Conservation (phyloP, 2,797 vertebrate genomes). For the Pseudopleuronectes americanus region DNA sequence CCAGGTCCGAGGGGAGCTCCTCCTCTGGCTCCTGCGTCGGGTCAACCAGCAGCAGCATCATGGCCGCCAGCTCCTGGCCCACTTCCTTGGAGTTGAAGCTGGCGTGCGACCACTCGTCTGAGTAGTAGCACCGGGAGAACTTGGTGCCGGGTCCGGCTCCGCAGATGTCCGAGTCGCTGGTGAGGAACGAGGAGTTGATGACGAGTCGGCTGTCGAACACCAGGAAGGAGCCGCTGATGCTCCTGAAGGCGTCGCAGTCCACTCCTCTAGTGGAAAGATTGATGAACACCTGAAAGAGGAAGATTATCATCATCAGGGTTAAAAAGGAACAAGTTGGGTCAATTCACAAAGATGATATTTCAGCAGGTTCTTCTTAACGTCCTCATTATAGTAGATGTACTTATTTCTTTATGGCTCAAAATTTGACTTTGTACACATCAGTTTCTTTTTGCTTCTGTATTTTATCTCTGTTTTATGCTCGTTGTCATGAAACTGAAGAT, state of each 20-base stretch:
- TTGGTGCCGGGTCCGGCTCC: slow-evolving; percentile 92
- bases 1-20: slow-evolving; percentile 52
- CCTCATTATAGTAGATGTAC: too few relatives aligned
- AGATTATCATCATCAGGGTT: not conserved
- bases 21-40: slow-evolving; percentile 75
- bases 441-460: too few relatives aligned
- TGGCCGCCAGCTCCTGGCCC: slow-evolving; percentile 87
- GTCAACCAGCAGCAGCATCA: slow-evolving; percentile 87
- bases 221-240: slow-evolving; percentile 87
- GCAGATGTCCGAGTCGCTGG: slow-evolving; percentile 85
- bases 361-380: too few relatives aligned
- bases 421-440: too few relatives aligned
- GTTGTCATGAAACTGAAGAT: too few relatives aligned
- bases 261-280: slow-evolving; percentile 86
- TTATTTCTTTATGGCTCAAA: too few relatives aligned
- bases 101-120: slow-evolving; percentile 86
- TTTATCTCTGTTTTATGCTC: too few relatives aligned
- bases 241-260: slow-evolving; percentile 86
- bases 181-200: slow-evolving; percentile 85
- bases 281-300: slow-evolving; percentile 86
- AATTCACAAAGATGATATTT: too few relatives aligned
- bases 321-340: too few relatives aligned
- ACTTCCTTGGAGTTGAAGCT: slow-evolving; percentile 90
- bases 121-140: slow-evolving; percentile 86
- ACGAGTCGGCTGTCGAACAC: slow-evolving; percentile 90